These are phyloP conservation scores for Battus philenor DNA, from an alignment of 1,140 invertebrate species.

Conservation along the genomic window DNA sequence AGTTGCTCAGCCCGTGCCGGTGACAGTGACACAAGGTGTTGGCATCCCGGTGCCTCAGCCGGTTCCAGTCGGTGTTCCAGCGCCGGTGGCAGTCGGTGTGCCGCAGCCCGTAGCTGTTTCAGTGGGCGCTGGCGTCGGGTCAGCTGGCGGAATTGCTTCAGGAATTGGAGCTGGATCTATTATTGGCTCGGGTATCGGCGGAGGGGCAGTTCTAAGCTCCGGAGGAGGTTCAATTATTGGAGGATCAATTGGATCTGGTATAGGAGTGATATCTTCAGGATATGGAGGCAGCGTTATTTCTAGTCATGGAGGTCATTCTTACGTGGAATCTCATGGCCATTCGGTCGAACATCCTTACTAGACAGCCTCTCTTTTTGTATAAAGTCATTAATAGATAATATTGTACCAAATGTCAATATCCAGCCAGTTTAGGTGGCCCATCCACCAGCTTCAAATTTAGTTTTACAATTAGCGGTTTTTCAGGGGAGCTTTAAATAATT, in stretches of 20 bases:
- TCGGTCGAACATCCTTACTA: slow-evolving; percentile 29
- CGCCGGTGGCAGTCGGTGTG: slow-evolving; percentile 39
- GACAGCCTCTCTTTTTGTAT: not conserved
- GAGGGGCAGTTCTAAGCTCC: slow-evolving; percentile 13
- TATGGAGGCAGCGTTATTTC: not conserved
- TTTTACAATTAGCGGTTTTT: slow-evolving; percentile 8
- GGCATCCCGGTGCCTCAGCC: slow-evolving; percentile 59
- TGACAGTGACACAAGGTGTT: slow-evolving; percentile 56
- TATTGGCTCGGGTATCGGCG: slow-evolving; percentile 7
- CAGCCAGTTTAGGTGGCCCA: slow-evolving; percentile 1
- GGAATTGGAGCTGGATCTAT: slow-evolving; percentile 17
- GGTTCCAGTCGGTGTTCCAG: slow-evolving; percentile 51
- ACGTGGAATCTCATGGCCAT: slow-evolving; percentile 27
- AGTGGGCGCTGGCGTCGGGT: slow-evolving; percentile 24
- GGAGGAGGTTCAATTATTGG: slow-evolving; percentile 15
- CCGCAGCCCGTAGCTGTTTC: slow-evolving; percentile 42
- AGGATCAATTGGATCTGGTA: slow-evolving; percentile 9
- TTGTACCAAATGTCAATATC: slow-evolving; percentile 5
- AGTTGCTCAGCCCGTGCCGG: slow-evolving; percentile 56
- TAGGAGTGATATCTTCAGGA: slow-evolving; percentile 1
- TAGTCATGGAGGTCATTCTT: slow-evolving; percentile 12
- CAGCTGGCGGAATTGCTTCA: slow-evolving; percentile 16
- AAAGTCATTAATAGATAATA: slow-evolving; percentile 3
- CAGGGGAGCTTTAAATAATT: slow-evolving; percentile 8
- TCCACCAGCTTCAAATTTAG: not conserved